A percentile compares a stretch with the other conserved stretches of the same genome.
Conservation (phyloP, 2,888 invertebrate species). For the Sussaba pulchella region DNA sequence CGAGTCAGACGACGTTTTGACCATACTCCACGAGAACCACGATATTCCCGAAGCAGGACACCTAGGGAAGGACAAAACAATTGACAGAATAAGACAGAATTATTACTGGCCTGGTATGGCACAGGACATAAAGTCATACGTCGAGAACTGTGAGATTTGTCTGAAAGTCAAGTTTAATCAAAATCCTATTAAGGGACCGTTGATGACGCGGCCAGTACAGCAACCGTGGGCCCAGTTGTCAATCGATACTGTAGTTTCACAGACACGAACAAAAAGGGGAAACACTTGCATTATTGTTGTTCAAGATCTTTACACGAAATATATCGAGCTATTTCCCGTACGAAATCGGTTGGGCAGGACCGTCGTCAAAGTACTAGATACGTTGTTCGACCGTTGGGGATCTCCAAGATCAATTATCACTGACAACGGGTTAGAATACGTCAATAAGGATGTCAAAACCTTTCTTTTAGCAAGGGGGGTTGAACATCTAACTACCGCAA, state of each 20-base stretch:
- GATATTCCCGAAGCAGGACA: slow-evolving; percentile 49
- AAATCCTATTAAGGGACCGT: slow-evolving; percentile 38
- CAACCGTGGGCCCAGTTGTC: slow-evolving; percentile 51
- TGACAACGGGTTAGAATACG: slow-evolving; percentile 42
- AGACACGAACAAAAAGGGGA: slow-evolving; percentile 19
- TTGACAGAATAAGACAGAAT: slow-evolving; percentile 53
- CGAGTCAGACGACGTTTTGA: slow-evolving; percentile 31
- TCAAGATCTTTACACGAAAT: slow-evolving; percentile 19
- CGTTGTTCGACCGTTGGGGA: slow-evolving; percentile 63
- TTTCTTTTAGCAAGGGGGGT: slow-evolving; percentile 39
- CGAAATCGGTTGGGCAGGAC: not conserved
- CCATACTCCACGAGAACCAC: slow-evolving; percentile 53
- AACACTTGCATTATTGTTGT: slow-evolving; percentile 1
- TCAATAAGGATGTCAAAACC: slow-evolving; percentile 49
- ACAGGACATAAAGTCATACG: slow-evolving; percentile 49
- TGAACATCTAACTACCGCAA: slow-evolving; percentile 45
- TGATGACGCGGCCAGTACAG: slow-evolving; percentile 34
- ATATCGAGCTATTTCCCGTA: not conserved
- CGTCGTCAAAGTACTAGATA: slow-evolving; percentile 44
- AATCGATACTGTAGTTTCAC: slow-evolving; percentile 45
- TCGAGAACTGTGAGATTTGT: slow-evolving; percentile 52
- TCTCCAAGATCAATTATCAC: slow-evolving; percentile 53
- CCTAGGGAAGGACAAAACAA: slow-evolving; percentile 57
- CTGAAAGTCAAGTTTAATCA: slow-evolving; percentile 51
- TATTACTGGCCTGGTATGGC: slow-evolving; percentile 59